Conservation (phyloP, 92 coral and sea anemone species). For the Muricea muricata region DNA sequence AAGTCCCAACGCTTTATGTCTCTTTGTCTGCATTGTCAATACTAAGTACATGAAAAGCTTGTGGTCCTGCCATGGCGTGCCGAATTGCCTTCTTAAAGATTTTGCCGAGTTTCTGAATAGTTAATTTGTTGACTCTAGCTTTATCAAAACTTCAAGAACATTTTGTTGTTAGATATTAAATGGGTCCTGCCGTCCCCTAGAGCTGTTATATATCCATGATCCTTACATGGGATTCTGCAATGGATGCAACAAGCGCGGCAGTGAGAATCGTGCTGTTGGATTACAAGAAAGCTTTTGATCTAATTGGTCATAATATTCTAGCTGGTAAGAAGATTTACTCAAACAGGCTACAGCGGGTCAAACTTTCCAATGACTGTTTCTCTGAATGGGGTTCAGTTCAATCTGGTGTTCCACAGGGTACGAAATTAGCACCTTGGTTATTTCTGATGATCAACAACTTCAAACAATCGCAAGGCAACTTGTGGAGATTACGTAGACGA, state of each 20-base stretch:
- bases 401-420: slow-evolving; percentile 22
- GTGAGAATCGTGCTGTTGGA: slow-evolving; percentile 1
- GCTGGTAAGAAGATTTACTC: not conserved
- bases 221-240: no score
- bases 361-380: not conserved
- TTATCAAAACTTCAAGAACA: slow-evolving; percentile 16
- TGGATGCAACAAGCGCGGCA: not conserved
- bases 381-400: slow-evolving; percentile 13
- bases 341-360: slow-evolving; percentile 9
- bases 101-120: slow-evolving; percentile 1
- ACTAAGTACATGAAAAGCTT: not conserved
- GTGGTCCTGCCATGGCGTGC: slow-evolving; percentile 7
- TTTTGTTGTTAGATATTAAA: not conserved
- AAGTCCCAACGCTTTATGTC: not conserved
- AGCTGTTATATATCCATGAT: not conserved
- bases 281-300: slow-evolving; percentile 18
- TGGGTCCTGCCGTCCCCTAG: not conserved
- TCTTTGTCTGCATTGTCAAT: not conserved
- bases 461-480: not conserved
- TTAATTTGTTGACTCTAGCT: not conserved
- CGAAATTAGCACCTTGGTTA: slow-evolving; percentile 8
- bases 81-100: slow-evolving; percentile 16
- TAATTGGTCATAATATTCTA: not conserved
- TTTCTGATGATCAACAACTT: slow-evolving; percentile 3
- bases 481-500: slow-evolving; percentile 6